A percentile compares a stretch with the other conserved stretches of the same genome.
Conservation (phyloP, 2,888 invertebrate species). For the Athalia rosae region DNA sequence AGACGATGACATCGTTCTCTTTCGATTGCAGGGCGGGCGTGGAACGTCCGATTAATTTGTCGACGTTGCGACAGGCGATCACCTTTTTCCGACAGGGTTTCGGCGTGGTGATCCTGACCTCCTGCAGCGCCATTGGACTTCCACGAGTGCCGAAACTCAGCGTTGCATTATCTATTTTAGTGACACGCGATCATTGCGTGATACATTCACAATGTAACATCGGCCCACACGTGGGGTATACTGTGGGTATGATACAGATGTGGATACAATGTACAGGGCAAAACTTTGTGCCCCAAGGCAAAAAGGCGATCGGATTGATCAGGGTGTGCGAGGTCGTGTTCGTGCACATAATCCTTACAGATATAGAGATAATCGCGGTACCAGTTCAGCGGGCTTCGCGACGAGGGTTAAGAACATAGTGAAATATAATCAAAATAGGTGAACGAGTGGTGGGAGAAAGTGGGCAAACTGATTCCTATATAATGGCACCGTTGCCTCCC, state of each 20-base stretch:
- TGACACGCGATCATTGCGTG: not conserved
- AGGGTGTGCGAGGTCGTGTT: constrained; percentile 7
- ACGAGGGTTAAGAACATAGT: not conserved
- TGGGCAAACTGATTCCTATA: constrained; percentile 29
- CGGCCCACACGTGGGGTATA: too few species aligned
- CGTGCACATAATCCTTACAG: too few species aligned
- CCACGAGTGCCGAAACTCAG: not conserved
- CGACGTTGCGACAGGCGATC: too few species aligned
- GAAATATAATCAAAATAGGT: constrained; percentile 9
- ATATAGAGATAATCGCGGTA: not conserved
- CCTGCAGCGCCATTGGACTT: not conserved
- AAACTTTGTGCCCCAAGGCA: constrained; percentile 13
- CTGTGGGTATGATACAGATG: too few species aligned
- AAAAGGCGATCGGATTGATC: constrained; percentile 14
- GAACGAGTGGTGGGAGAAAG: constrained; percentile 28
- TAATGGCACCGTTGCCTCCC: constrained; percentile 3
- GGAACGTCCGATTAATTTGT: too few species aligned
- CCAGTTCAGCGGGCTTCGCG: not conserved
- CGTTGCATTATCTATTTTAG: not conserved
- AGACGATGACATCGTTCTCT: too few species aligned
- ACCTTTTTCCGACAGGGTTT: too few species aligned
- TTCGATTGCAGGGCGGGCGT: too few species aligned
- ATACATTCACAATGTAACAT: not conserved
- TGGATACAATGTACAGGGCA: not conserved
- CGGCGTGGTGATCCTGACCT: not conserved